Base-by-base conservation (phyloP, 1,140 invertebrate species). In the Papilio helenus region DNA sequence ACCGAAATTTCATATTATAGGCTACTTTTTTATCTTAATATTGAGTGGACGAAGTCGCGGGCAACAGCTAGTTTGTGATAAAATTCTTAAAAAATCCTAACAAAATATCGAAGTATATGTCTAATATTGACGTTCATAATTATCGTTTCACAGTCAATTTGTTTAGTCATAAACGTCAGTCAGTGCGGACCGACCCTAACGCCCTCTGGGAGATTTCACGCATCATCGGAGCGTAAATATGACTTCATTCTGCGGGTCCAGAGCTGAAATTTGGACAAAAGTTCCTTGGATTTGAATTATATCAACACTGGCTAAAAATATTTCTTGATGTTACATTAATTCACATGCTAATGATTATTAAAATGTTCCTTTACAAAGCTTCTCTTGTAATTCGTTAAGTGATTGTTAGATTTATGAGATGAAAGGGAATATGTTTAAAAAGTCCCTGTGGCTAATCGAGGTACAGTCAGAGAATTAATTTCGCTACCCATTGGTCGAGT, bases 211-310 rank as follows among this genome's bases (percentile, higher is more conserved):
- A 72, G 80, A 79, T 81, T 79, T 81, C 76, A 65, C 78, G 76
- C 80, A 26, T 79, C 80, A 76, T 29, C 68, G 80, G 65, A 73
- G 80, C 80, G 80, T 81, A 77, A 81, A 74, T 79, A 73, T 81
- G 73, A 58, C 76, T 81, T 81, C 78, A 81, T 81, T 81, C 34
- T 46, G 46, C 51, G 42, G 72, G 72, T 29, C 23, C 72, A 5
- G 44, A 49, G 72, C 10, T 23, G n/a, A 42, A 44, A n/a, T 72
- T 72, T 72, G 12, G 12, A 51, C 72, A 74, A 39, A 44, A 46
- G 72, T 20, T 44, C n/a, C 34, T 16, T 18, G 72, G 42, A 20
- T 74, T 74, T 74, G 72, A 74, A 49, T 44, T 73, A 46, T 26
- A 14, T 7, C 72, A 46, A 74, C 44, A 74, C 10, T 26, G 20